Evolutionary conservation across 2,113 vertebrate genomes (phyloP).

Genomic region (Potamarius usumacintae): DNA sequence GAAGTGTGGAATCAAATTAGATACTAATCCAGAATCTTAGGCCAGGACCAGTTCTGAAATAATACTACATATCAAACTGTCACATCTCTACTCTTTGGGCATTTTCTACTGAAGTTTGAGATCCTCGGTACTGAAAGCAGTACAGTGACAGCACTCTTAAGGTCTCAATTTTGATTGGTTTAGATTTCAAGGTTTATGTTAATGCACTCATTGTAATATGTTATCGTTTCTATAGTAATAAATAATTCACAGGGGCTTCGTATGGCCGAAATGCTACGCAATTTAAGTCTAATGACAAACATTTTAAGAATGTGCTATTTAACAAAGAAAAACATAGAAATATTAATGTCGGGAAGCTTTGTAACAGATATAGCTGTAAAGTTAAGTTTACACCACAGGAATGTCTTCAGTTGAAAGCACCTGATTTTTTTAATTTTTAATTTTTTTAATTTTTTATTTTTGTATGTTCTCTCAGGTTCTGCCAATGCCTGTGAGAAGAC

Average conservation of each 20-base stretch:
- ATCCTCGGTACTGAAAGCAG: neutral
- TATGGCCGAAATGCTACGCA: neutral
- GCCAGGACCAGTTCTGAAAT: neutral
- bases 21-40: neutral
- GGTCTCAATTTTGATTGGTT: no score
- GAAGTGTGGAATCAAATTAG: neutral
- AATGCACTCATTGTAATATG: neutral
- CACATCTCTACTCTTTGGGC: neutral
- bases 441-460: slow-evolving; percentile 4
- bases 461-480: slow-evolving; percentile 75
- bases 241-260: neutral
- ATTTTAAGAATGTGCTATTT: neutral
- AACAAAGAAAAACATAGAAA: neutral
- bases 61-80: neutral
- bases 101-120: neutral
- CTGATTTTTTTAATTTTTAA: neutral
- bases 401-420: neutral
- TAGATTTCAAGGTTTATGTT: no score
- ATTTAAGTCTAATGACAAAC: neutral
- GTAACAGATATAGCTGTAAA: neutral
- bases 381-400: neutral
- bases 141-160: neutral
- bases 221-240: neutral
- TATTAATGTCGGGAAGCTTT: neutral
- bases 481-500: slow-evolving; percentile 96